Base-by-base conservation (phyloP, 2,888 invertebrate species). In the Synanthedon formicaeformis region DNA sequence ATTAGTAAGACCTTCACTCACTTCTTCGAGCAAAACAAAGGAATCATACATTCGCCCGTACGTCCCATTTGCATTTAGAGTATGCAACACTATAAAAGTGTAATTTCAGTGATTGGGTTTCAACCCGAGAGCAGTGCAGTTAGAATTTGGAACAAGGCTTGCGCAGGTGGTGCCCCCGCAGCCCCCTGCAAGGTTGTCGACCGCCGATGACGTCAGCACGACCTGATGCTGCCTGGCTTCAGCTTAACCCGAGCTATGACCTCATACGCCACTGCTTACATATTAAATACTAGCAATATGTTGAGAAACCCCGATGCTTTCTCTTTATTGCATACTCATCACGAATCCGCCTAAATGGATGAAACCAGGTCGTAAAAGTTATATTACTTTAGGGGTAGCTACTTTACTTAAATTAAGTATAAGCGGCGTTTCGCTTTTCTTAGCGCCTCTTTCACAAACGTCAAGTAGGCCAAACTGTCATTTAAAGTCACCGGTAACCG, bases 201-300 rank as follows among this genome's bases (percentile, higher is more conserved):
- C 74, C 81, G 72, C 64, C 62, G 63, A 66, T 87, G 88, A 88
- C 88, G 88, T 88, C 85, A 88, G 70, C 73, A 75, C 75, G 89
- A 88, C 89, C 89, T 88, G 89, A 88, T 88, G 88, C 87, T 87
- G 87, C 83, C 77, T 75, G 74, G 74, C 63, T 75, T 73, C 78
- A 74, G 78, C 75, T 71, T 78, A 79, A 80, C 82, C 78, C 78
- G 78, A 72, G 73, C 79, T 84, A 63, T 78, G 83, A 83, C 84
- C 82, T 81, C 71, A 54, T 65, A 59, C 63, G 52, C 52, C 18
- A 49, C 18, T 49, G n/a, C 45, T 45, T 45, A 45, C 45, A 45
- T 45, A 45, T 45, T 45, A 45, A 13, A 45, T 14, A 45, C 45
- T 45, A 45, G 45, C 45, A 45, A 45, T 45, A 13, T 14, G 45